A percentile compares a stretch with the other conserved stretches of the same genome.
Conservation (phyloP, 2,888 invertebrate genomes). For the Caenorhabditis parvicauda region DNA sequence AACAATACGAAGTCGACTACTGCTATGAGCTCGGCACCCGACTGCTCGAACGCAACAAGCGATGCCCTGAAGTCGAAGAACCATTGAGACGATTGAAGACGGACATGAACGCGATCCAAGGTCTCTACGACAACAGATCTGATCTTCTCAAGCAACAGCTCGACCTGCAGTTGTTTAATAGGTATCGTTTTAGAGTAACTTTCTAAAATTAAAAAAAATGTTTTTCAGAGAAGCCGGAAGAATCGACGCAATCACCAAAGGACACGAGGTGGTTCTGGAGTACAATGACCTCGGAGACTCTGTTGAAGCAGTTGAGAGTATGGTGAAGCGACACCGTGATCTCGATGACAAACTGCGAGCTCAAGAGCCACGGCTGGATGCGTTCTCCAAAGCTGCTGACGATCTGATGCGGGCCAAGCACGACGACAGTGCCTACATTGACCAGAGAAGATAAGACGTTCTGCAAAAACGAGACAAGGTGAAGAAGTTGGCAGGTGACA, state of each 20-base stretch:
- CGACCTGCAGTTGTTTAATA: constrained; percentile 83
- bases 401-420: constrained; percentile 76
- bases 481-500: constrained; percentile 70
- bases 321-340: constrained; percentile 87
- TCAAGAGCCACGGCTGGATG: constrained; percentile 84
- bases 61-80: constrained; percentile 46
- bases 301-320: constrained; percentile 75
- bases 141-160: constrained; percentile 82
- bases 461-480: constrained; percentile 72
- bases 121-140: constrained; percentile 71
- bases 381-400: constrained; percentile 80
- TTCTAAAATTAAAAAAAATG: no score
- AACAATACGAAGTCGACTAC: constrained; percentile 70
- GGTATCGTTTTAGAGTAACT: no score
- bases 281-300: constrained; percentile 75
- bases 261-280: constrained; percentile 89
- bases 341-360: constrained; percentile 86
- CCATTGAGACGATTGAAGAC: constrained; percentile 22
- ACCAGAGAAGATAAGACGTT: constrained; percentile 65
- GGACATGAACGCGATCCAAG: constrained; percentile 65
- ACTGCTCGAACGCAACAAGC: constrained; percentile 68
- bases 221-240: constrained; percentile 96
- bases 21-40: constrained; percentile 75
- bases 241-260: constrained; percentile 89
- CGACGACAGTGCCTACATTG: constrained; percentile 48